Base-by-base conservation (phyloP, 2,888 invertebrate genomes). In the Eupithecia vulgata region DNA sequence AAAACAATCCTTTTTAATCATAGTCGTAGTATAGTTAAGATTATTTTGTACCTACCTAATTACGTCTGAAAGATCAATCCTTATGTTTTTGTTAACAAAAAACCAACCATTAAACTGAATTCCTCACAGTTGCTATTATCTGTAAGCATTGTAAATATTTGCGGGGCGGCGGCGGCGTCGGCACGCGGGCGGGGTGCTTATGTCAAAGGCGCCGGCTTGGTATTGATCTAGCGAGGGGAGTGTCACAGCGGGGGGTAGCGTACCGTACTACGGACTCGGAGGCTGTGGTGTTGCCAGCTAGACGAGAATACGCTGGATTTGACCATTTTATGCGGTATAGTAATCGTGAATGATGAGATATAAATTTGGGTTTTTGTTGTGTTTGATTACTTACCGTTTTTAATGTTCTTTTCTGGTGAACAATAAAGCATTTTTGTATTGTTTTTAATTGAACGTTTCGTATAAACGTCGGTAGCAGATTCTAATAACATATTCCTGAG, bases 101-200 rank as follows among this genome's bases (percentile, higher is more conserved):
- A 52, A 62, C n/a, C 35, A 59, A 21, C 42, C 40, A 68, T 64
- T 64, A 45, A 91, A 91, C 69, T 62, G 64, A 70, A 68, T 65
- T 71, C 64, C 52, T 57, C 59, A 68, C 35, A 25, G 25, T 37
- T 91, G 61, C 61, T 93, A 93, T 92, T 92, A 93, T 92, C 92
- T 89, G 93, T 90, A 91, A 89, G 90, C 91, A 91, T 91, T 90
- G 93, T 94, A 94, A 94, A 94, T 94, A 94, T 94, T 94, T 91
- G 93, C 91, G 83, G 90, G 89, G 89, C 85, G 89, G 89, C 89
- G 88, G 88, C 86, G 88, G 89, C 89, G 89, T 88, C 86, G 88
- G 89, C 89, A 89, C 88, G 90, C 87, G 87, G 89, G 89, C 59
- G 90, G 72, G 88, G 90, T 91, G 91, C 93, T 93, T 93, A 93